phyloP scores from a whole-genome alignment of 1,140 invertebrate genomes.

The Agraylea sexmaculata region DNA sequence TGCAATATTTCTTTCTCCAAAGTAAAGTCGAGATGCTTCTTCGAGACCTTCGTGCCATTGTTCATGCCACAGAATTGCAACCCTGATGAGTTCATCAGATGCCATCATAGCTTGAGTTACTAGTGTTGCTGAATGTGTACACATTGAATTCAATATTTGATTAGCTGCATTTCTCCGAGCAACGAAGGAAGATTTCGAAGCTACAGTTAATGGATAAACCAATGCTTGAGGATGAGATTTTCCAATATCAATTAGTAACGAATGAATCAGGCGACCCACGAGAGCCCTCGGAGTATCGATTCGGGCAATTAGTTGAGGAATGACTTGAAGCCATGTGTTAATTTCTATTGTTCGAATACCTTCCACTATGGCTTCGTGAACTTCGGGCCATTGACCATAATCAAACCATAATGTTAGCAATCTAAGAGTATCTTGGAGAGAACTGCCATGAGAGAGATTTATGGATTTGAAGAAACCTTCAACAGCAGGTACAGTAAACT shows the following conservation, averaged over 20 bases:
- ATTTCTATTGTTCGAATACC: slow-evolving; percentile 89
- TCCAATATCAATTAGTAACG: slow-evolving; percentile 89
- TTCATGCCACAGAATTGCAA: slow-evolving; percentile 99
- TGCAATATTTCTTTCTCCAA: slow-evolving; percentile 86
- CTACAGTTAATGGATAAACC: slow-evolving; percentile 95
- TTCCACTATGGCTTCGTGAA: slow-evolving; percentile 86
- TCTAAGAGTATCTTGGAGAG: slow-evolving; percentile 94
- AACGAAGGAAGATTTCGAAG: slow-evolving; percentile 86
- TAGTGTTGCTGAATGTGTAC: slow-evolving; percentile 81
- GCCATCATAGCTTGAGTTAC: slow-evolving; percentile 91
- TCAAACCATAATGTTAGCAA: slow-evolving; percentile 91
- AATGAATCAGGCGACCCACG: slow-evolving; percentile 83
- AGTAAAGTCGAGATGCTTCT: slow-evolving; percentile 93
- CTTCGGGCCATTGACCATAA: slow-evolving; percentile 84
- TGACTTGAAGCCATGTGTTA: slow-evolving; percentile 98
- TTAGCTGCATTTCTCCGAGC: slow-evolving; percentile 83
- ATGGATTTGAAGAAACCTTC: slow-evolving; percentile 95
- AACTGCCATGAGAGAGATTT: slow-evolving; percentile 80
- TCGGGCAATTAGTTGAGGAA: slow-evolving; percentile 95
- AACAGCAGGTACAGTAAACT: slow-evolving; percentile 86
- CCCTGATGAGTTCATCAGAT: slow-evolving; percentile 93
- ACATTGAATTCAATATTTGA: slow-evolving; percentile 90
- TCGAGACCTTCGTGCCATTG: slow-evolving; percentile 98
- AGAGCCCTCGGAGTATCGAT: slow-evolving; percentile 86
- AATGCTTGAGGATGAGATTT: slow-evolving; percentile 83